A percentile compares a stretch with the other conserved stretches of the same genome.
phyloP scores from a whole-genome alignment of 2,113 vertebrate species.

The Salvator merianae region DNA sequence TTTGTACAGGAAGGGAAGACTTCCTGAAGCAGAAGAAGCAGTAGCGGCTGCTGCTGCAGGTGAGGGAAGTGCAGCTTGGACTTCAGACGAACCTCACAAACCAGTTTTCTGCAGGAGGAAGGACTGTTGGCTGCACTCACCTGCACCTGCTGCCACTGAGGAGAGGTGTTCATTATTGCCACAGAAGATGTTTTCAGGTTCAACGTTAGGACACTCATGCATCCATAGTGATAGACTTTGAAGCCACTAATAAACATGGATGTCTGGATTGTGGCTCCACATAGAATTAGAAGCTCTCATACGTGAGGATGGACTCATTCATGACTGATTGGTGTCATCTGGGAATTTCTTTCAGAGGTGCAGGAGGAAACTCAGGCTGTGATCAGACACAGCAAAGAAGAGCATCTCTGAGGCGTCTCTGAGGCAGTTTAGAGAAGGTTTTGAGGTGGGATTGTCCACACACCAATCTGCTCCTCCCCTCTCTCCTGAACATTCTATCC shows the following conservation, averaged over 20 bases:
- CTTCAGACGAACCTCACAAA: no score
- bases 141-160: no score
- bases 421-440: no score
- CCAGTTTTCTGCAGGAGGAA: no score
- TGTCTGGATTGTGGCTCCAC: neutral
- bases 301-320: neutral
- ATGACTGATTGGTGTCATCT: neutral
- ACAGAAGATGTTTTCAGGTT: neutral
- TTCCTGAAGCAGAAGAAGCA: neutral
- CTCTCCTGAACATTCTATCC: no score
- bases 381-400: no score
- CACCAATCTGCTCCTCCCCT: no score
- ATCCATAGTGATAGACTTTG: neutral
- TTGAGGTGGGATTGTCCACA: no score
- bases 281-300: neutral
- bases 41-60: no score
- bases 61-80: no score
- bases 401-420: no score
- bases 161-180: neutral
- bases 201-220: neutral
- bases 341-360: neutral
- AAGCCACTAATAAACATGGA: neutral
- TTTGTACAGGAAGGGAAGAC: neutral
- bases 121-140: no score
- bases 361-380: neutral